phyloP scores from a whole-genome alignment of 2,797 vertebrate genomes.

The Gymnopithys bicolor region DNA sequence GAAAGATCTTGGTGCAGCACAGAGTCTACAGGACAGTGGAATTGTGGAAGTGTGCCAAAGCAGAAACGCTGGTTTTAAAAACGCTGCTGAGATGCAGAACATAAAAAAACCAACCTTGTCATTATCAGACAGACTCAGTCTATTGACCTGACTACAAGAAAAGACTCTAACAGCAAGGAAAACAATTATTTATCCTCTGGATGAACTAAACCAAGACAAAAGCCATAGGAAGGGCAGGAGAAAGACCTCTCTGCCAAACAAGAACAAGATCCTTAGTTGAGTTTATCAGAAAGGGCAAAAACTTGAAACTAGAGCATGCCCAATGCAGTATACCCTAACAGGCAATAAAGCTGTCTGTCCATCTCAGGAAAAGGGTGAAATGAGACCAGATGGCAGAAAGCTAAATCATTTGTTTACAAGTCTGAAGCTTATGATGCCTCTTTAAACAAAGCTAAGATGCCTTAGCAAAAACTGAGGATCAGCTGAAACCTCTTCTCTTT shows the following conservation, averaged over 20 bases:
- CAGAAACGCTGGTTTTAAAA: background rate
- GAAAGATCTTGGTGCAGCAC: background rate
- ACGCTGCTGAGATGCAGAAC: background rate
- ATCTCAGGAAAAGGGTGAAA: background rate
- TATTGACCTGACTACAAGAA: background rate
- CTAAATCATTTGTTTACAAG: background rate
- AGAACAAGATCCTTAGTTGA: background rate
- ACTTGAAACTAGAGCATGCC: background rate
- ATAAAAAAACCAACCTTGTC: background rate
- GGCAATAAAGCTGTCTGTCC: background rate
- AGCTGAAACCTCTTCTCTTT: background rate
- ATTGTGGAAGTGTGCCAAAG: background rate
- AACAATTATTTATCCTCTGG: background rate
- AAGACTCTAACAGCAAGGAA: background rate
- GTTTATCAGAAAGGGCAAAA: background rate
- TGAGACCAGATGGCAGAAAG: background rate
- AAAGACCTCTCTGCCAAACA: background rate
- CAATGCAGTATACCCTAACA: background rate
- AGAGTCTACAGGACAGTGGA: background rate
- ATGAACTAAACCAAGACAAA: background rate
- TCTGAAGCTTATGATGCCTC: background rate
- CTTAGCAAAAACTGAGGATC: background rate
- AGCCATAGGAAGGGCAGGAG: background rate
- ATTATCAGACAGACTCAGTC: background rate
- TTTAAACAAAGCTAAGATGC: constrained; percentile 9